Base-by-base conservation (phyloP, 2,797 vertebrate genomes). In the Myotis vivesi region DNA sequence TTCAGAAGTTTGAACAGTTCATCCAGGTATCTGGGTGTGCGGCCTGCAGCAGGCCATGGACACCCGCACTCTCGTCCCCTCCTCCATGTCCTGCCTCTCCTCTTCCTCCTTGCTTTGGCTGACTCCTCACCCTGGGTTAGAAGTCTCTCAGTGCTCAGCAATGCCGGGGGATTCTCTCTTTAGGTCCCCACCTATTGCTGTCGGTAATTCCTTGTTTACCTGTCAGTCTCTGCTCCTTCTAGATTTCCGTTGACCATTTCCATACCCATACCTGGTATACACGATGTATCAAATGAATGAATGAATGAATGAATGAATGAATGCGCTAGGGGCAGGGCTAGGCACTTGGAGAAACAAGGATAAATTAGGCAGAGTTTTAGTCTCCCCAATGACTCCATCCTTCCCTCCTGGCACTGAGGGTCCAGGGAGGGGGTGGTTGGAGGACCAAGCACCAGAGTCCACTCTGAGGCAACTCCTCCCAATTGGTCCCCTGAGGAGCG, bases 21-120 rank as follows among this genome's bases (percentile, higher is more conserved):
- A 87, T 98, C 12, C 97, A 98, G 97, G 98, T 98, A 94, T 3
- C 11, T 0, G 57, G 8, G 49, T 25, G 10, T 0, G 2, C 5
- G n/a, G 53, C 59, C 68, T 25, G 20, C 66, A 64, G 59, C 16
- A 0, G 41, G 59, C 30, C 7, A 8, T 46, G 30, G n/a, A 2
- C 53, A n/a, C 30, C 33, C 10, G 7, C 4, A 1, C 19, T 51
- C 22, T 0, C 0, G 13, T 10, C 15, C 22, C 10, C 20, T 57
- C 20, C 6, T 2, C 73, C 19, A 8, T 5, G 7, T 16, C 28
- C 20, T 33, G 22, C 33, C 16, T n/a, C 13, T 13, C 22, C 8
- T 0, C 41, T 17, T 28, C 16, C 41, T 38, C 33, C 59, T 76
- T 1, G 1, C n/a, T 51, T 64, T 20, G 15, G 49, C 69, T 36